These are phyloP conservation scores for Agrotis ipsilon DNA, from an alignment of 2,888 invertebrate genomes.

Conservation along the genomic window DNA sequence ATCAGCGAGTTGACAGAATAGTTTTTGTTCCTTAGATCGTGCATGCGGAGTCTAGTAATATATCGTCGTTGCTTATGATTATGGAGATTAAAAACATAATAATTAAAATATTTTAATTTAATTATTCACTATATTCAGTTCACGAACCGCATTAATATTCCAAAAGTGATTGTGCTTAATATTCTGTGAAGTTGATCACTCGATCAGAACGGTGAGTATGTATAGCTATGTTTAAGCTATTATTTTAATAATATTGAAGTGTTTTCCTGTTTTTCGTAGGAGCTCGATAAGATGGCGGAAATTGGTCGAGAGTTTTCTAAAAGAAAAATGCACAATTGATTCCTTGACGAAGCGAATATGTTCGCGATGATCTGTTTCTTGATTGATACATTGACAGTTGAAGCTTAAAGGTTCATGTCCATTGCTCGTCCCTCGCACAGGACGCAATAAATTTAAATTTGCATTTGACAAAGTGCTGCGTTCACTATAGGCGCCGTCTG, in stretches of 20 bases:
- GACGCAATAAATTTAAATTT: no score
- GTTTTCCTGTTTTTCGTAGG: constrained; percentile 5
- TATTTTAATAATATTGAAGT: constrained; percentile 1
- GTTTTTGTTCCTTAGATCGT: no score
- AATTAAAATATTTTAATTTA: constrained; percentile 42
- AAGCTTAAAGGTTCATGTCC: no score
- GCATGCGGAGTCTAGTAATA: no score
- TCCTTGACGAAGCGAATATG: background rate
- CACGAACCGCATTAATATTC: constrained; percentile 50
- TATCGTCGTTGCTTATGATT: no score
- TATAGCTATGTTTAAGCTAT: background rate
- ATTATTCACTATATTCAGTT: constrained; percentile 38
- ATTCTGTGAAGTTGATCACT: constrained; percentile 28
- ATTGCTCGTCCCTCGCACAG: no score
- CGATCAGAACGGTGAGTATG: constrained; percentile 17
- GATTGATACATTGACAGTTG: no score
- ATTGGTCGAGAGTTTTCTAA: background rate
- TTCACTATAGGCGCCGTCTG: no score
- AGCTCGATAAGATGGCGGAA: background rate
- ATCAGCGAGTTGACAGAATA: no score
- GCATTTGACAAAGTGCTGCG: no score
- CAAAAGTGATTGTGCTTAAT: constrained; percentile 43
- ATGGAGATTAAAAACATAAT: constrained; percentile 26
- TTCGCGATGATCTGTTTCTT: no score
- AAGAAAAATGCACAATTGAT: background rate